phyloP scores from a whole-genome alignment of 2,113 vertebrate species.

The Esox niger region DNA sequence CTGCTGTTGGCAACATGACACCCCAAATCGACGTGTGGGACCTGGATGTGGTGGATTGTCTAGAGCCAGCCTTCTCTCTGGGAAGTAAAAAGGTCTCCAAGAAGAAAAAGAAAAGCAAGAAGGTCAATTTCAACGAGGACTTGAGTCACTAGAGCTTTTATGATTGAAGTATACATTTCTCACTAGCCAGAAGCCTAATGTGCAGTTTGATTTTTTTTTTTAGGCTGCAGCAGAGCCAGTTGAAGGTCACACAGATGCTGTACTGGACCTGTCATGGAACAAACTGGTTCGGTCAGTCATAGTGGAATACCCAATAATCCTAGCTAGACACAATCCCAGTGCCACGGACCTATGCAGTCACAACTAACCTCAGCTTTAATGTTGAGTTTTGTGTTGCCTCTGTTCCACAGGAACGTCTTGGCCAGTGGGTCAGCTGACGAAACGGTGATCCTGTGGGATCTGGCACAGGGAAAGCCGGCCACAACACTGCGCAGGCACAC shows the following conservation, averaged over 20 bases:
- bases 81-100: conserved; percentile 83
- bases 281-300: conserved; percentile 80
- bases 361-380: no score
- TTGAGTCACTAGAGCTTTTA: not conserved
- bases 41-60: conserved; percentile 91
- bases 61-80: conserved; percentile 92
- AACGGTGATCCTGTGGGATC: conserved; percentile 88
- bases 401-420: conserved; percentile 81
- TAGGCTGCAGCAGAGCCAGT: conserved; percentile 68
- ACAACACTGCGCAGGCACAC: conserved; percentile 80
- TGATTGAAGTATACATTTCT: not conserved
- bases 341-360: no score
- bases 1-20: conserved; percentile 94
- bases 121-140: conserved; percentile 64
- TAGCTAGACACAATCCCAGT: no score
- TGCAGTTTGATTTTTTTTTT: no score
- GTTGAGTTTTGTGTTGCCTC: not conserved
- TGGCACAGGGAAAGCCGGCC: conserved; percentile 82
- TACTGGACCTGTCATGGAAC: conserved; percentile 97
- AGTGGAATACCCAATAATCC: not conserved
- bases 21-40: conserved; percentile 96
- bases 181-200: not conserved
- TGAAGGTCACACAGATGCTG: conserved; percentile 86
- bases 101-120: conserved; percentile 90
- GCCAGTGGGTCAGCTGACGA: conserved; percentile 90